Conservation (phyloP, 2,113 vertebrate species). For the Pantherophis guttatus region DNA sequence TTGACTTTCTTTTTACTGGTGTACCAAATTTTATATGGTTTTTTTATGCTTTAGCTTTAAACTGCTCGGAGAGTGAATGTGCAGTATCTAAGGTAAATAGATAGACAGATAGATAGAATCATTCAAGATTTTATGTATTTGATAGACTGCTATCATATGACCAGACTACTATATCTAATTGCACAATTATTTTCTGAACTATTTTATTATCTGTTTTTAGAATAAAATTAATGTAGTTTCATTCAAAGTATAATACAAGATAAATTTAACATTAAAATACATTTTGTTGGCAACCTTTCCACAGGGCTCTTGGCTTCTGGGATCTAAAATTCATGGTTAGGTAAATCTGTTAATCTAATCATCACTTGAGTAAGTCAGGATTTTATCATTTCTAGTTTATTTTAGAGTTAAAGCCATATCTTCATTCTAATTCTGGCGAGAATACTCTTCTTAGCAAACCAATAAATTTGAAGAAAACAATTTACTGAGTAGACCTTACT, state of each 20-base stretch:
- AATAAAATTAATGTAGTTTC: neutral
- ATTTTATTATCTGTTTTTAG: constrained; percentile 2
- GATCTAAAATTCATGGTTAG: neutral
- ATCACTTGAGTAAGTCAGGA: neutral
- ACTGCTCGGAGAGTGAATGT: neutral
- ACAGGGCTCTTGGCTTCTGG: neutral
- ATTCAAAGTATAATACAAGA: constrained; percentile 12
- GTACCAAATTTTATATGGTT: neutral
- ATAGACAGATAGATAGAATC: too few relatives aligned
- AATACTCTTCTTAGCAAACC: neutral
- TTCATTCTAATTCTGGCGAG: neutral
- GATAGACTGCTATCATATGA: neutral
- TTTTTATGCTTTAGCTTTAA: neutral
- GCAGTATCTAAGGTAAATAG: neutral
- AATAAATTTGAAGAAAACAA: constrained; percentile 20
- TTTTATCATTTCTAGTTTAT: neutral
- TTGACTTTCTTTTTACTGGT: neutral
- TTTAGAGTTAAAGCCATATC: neutral
- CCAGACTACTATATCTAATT: neutral
- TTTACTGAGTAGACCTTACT: neutral
- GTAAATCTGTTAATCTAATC: constrained; percentile 9
- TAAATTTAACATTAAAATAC: neutral
- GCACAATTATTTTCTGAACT: constrained; percentile 15
- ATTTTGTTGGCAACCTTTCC: neutral
- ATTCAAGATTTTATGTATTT: too few relatives aligned